These are phyloP conservation scores for Fragum fragum DNA, from an alignment of 2,888 invertebrate genomes.

Conservation along the genomic window DNA sequence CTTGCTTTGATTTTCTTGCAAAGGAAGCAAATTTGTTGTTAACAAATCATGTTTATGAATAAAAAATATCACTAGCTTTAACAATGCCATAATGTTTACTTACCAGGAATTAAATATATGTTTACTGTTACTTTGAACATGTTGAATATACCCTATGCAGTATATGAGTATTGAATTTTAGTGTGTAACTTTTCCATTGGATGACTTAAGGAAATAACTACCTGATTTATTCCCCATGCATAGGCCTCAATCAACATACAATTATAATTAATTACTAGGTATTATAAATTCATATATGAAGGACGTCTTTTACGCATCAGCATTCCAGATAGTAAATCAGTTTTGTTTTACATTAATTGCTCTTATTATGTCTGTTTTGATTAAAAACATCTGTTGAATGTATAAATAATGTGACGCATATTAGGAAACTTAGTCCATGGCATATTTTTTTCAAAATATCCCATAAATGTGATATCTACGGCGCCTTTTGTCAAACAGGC, in stretches of 20 bases:
- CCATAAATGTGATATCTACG: too few relatives aligned
- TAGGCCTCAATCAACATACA: not conserved
- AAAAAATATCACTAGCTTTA: too few relatives aligned
- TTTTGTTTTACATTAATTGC: constrained; percentile 13
- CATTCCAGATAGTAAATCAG: constrained; percentile 20
- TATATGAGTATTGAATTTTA: too few relatives aligned
- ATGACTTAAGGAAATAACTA: not conserved
- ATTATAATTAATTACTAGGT: not conserved
- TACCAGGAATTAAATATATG: too few relatives aligned
- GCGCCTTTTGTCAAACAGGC: too few relatives aligned
- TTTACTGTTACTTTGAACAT: too few relatives aligned
- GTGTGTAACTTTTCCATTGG: too few relatives aligned
- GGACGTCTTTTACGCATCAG: constrained; percentile 18
- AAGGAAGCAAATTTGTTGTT: too few relatives aligned
- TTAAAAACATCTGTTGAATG: constrained; percentile 20
- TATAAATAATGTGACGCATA: not conserved
- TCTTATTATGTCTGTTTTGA: constrained; percentile 4
- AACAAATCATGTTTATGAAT: too few relatives aligned
- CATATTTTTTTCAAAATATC: not conserved
- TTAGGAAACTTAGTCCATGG: not conserved
- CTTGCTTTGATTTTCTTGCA: too few relatives aligned
- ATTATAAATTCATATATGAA: constrained; percentile 1
- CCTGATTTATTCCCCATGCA: not conserved
- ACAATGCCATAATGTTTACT: too few relatives aligned
- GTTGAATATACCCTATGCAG: too few relatives aligned